These are phyloP conservation scores for Macrotrachela quadricornifera DNA, from an alignment of 1,140 invertebrate genomes.

Conservation along the genomic window DNA sequence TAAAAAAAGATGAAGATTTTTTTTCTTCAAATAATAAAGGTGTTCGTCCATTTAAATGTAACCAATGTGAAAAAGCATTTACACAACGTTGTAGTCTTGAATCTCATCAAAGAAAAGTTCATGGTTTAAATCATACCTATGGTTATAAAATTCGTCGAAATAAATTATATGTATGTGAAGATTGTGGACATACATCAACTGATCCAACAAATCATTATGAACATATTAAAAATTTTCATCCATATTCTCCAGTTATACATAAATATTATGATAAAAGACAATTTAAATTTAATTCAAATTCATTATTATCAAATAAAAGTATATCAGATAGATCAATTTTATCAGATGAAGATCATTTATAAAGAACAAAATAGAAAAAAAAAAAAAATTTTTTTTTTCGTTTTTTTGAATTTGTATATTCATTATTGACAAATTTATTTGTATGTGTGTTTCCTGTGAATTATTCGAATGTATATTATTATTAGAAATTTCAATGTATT, in stretches of 20 bases:
- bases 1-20: neutral
- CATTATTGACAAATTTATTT: too few species aligned
- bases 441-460: too few species aligned
- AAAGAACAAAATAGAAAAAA: too few species aligned
- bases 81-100: constrained; percentile 97
- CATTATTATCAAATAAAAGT: too few species aligned
- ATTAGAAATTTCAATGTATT: too few species aligned
- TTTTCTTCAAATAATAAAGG: constrained; percentile 35
- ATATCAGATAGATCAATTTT: too few species aligned
- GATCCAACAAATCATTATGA: constrained; percentile 83
- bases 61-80: constrained; percentile 86
- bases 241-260: constrained; percentile 73
- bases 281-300: too few species aligned
- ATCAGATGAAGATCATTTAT: too few species aligned
- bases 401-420: too few species aligned
- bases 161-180: constrained; percentile 90
- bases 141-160: constrained; percentile 87
- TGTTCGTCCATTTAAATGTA: constrained; percentile 93
- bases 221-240: constrained; percentile 82
- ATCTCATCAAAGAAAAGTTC: constrained; percentile 94
- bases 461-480: too few species aligned
- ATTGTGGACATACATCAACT: constrained; percentile 89
- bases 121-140: constrained; percentile 81
- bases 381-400: too few species aligned
- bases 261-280: constrained; percentile 77